Evolutionary conservation across 2,113 vertebrate genomes (phyloP).

Genomic region (Puma concolor): DNA sequence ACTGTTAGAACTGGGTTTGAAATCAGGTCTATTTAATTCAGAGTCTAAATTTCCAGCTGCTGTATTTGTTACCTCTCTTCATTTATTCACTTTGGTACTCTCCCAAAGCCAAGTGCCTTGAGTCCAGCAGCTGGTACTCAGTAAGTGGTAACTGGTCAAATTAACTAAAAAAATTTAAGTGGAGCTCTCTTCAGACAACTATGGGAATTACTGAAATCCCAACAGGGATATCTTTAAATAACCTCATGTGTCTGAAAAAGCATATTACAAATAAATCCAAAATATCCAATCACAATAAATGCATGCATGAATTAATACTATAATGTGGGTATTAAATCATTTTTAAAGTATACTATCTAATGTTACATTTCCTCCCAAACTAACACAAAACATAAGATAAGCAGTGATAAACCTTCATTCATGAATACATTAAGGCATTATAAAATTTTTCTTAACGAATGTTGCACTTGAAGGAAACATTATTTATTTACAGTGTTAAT

Average conservation of each 20-base stretch:
- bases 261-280: slow-evolving; percentile 4
- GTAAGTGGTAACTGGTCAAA: neutral
- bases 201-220: neutral
- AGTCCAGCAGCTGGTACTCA: slow-evolving; percentile 17
- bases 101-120: neutral
- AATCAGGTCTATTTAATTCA: neutral
- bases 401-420: neutral
- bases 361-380: neutral
- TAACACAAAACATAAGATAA: neutral
- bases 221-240: slow-evolving; percentile 11
- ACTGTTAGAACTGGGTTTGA: neutral
- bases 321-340: neutral
- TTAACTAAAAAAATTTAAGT: slow-evolving; percentile 57
- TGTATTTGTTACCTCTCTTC: neutral
- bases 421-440: neutral
- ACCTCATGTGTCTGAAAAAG: neutral
- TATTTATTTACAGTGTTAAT: neutral
- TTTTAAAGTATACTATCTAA: neutral
- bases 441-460: neutral
- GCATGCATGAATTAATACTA: neutral
- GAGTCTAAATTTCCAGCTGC: neutral
- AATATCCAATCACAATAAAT: neutral
- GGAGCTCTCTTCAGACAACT: slow-evolving; percentile 35
- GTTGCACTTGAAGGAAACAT: neutral
- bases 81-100: neutral